Evolutionary conservation across 2,888 invertebrate species (phyloP).

Genomic region (Amphipoea oculea): DNA sequence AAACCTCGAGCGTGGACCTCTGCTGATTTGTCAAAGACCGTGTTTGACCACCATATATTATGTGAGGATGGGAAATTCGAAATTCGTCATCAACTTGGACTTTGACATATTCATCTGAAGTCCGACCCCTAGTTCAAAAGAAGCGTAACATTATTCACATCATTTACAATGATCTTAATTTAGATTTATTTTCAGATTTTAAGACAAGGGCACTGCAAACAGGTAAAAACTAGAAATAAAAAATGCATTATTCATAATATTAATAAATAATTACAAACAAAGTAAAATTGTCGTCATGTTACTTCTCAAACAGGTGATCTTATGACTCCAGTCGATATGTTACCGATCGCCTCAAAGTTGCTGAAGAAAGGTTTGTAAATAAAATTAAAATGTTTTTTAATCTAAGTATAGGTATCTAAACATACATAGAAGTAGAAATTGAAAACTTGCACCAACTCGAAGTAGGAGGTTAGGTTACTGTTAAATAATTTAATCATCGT

Average conservation of each 20-base stretch:
- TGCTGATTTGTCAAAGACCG: too few species aligned
- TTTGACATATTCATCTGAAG: too few species aligned
- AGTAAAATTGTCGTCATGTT: not conserved
- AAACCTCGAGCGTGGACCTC: too few species aligned
- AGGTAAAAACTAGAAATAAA: slow-evolving; percentile 23
- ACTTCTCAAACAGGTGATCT: slow-evolving; percentile 74
- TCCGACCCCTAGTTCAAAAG: not conserved
- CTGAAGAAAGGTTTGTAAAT: slow-evolving; percentile 73
- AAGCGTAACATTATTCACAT: too few species aligned
- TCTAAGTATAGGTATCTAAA: not conserved
- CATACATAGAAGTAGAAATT: too few species aligned
- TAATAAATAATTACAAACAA: not conserved
- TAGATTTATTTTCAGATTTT: slow-evolving; percentile 20
- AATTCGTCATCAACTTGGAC: too few species aligned
- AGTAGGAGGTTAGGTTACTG: too few species aligned
- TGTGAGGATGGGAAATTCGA: too few species aligned
- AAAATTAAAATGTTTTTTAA: not conserved
- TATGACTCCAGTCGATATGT: slow-evolving; percentile 77
- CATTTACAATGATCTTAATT: not conserved
- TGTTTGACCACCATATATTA: too few species aligned
- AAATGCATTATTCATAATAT: not conserved
- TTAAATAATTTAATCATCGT: too few species aligned
- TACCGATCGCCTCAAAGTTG: slow-evolving; percentile 75
- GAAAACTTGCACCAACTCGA: too few species aligned
- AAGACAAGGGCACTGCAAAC: slow-evolving; percentile 10